Base-by-base conservation (phyloP, 2,888 invertebrate genomes). In the Thecocarcelia acutangulata region DNA sequence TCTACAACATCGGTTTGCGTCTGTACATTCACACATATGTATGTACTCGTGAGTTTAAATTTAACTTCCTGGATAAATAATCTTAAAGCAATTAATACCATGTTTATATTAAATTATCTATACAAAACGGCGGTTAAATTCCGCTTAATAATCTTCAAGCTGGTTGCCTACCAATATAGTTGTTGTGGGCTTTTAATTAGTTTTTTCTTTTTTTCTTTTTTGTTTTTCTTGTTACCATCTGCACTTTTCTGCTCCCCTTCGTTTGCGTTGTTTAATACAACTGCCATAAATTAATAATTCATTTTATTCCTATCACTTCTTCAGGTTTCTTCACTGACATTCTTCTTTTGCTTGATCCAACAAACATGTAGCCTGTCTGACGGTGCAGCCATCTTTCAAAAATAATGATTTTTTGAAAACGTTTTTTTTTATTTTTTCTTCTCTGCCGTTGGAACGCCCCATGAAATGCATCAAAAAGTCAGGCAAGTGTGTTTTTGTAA, bases 201-300 rank as follows among this genome's bases (percentile, higher is more conserved):
- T 78, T 72, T 40, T 44, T 46, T 59, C 1, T 28, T n/a, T n/a
- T n/a, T n/a, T n/a, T n/a, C n/a, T n/a, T n/a, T n/a, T n/a, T n/a
- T n/a, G n/a, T n/a, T n/a, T n/a, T n/a, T n/a, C n/a, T n/a, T n/a
- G n/a, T n/a, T 40, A 12, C 52, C 59, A 59, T 48, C 59, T 48
- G 42, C 68, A 33, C 24, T n/a, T n/a, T 59, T n/a, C 33, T 37
- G n/a, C 46, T 28, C 19, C 48, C 28, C 56, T 52, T 37, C 17
- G 28, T 42, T 61, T 1, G 15, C 40, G n/a, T 19, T 50, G 66
- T 80, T 63, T 76, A 50, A 78, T 75, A 40, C 69, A 76, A 69
- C 74, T 81, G 77, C 77, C 70, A 84, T 79, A 84, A 84, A 84
- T 84, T 84, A 77, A 84, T 77, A 84, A 79, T 80, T 78, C 74